Evolutionary conservation across 2,888 invertebrate genomes (phyloP), one percentile per base, ranked within the genome.

Genomic region (Catocala nupta): DNA sequence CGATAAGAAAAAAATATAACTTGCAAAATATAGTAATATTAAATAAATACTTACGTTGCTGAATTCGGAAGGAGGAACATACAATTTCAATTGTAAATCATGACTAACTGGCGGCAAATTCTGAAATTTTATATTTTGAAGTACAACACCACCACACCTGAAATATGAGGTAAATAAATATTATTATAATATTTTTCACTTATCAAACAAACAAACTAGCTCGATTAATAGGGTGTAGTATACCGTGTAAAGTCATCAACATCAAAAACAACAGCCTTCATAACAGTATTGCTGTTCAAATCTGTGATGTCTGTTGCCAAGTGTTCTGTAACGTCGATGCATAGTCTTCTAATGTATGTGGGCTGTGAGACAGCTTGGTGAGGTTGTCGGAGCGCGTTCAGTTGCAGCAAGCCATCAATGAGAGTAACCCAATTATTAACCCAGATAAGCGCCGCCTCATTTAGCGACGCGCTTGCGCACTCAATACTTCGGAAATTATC

Each of bases 361-460:
- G 97, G 97, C 13, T 96, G 88, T 49, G 95, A 90, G 0, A 97
- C 89, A 0, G 95, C 93, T 50, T 96, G 93, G 3, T 95, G 91
- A 34, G 95, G 92, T 55, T 95, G 90, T 45, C 95, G 94, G 12
- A 97, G 79, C 7, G 96, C 94, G 54, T 95, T 94, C 64, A 97
- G 95, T 90, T 98, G 98, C 33, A 98, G 88, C 94, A 98, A 95
- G 0, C 96, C 96, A 85, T 98, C 98, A 77, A 98, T 92, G 79
- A 97, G 96, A 5, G 96, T 95, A 0, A 96, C 95, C 97, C 98
- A 98, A 84, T 97, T 96, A 61, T 95, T 95, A 10, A 93, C 91
- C 97, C 97, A 98, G 47, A 85, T 80, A 0, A 95, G 65, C 39
- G 75, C 59, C 1, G 90, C 94, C 36, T 80, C 77, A 0, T 78